A percentile compares a stretch with the other conserved stretches of the same genome.
Evolutionary conservation across 1,140 invertebrate genomes (phyloP).

Genomic region (Elysia chlorotica): DNA sequence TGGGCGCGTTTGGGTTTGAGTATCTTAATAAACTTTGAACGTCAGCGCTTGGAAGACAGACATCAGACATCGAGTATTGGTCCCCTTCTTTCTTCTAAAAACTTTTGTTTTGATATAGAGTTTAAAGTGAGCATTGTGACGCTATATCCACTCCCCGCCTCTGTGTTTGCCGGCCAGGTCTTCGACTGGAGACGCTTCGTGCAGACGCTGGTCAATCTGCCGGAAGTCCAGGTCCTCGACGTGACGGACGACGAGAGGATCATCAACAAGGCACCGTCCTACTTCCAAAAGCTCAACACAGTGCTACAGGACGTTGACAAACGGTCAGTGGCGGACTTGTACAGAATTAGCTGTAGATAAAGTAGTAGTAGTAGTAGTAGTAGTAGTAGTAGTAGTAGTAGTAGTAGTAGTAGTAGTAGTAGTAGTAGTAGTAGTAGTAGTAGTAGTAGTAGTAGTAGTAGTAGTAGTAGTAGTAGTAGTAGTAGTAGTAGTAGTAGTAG

Average conservation of each 20-base stretch:
- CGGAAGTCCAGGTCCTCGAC: neutral
- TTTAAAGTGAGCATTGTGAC: neutral
- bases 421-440: too few relatives aligned
- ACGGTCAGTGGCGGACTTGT: conserved; percentile 18
- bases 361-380: too few relatives aligned
- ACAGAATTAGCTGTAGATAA: too few relatives aligned
- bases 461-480: too few relatives aligned
- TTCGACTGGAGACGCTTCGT: neutral
- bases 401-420: too few relatives aligned
- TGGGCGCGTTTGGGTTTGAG: too few relatives aligned
- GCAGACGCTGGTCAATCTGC: neutral
- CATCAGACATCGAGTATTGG: neutral
- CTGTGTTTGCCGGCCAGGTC: neutral
- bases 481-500: too few relatives aligned
- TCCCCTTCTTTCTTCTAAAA: neutral
- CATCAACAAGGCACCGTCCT: neutral
- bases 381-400: too few relatives aligned
- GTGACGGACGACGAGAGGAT: neutral
- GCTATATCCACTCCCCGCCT: neutral
- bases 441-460: too few relatives aligned
- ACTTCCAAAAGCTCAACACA: neutral
- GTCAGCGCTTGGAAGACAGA: neutral
- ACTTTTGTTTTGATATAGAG: neutral
- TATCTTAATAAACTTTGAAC: neutral
- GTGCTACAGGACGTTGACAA: neutral